Evolutionary conservation across 2,113 vertebrate genomes (phyloP).

Genomic region (Esox niger): DNA sequence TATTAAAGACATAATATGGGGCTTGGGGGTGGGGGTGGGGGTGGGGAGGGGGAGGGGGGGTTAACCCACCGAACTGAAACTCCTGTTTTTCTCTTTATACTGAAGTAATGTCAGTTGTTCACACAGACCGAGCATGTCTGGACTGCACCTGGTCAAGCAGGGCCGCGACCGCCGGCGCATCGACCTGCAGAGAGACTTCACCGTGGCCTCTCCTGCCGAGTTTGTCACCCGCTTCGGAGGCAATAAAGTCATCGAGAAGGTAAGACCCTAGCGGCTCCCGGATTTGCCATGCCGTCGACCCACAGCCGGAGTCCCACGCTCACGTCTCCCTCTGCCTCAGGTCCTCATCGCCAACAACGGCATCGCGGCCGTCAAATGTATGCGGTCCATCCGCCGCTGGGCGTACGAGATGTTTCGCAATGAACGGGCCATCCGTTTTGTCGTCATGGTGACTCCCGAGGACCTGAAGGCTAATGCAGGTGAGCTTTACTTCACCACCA

Average conservation of each 20-base stretch:
- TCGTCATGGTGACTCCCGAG: slow-evolving; percentile 98
- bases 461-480: slow-evolving; percentile 98
- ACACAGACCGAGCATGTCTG: slow-evolving; percentile 94
- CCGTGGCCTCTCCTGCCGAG: slow-evolving; percentile 95
- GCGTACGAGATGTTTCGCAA: slow-evolving; percentile 99
- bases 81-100: not conserved
- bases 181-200: slow-evolving; percentile 95
- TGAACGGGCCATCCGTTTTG: slow-evolving; percentile 93
- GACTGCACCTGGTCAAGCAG: slow-evolving; percentile 93
- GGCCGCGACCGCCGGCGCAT: slow-evolving; percentile 90
- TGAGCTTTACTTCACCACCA: slow-evolving; percentile 45
- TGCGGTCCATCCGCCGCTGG: slow-evolving; percentile 98
- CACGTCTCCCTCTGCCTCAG: slow-evolving; percentile 54
- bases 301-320: not conserved
- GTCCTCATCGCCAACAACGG: slow-evolving; percentile 99
- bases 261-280: slow-evolving; percentile 42
- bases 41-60: too few species aligned
- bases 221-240: slow-evolving; percentile 98
- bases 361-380: slow-evolving; percentile 98
- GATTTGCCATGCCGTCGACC: not conserved
- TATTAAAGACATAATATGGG: too few species aligned
- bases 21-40: too few species aligned
- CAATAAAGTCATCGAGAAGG: slow-evolving; percentile 98
- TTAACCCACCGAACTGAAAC: not conserved
- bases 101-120: slow-evolving; percentile 5